These are phyloP conservation scores for Rafetus swinhoei DNA, from an alignment of 2,113 vertebrate species.

Conservation along the genomic window DNA sequence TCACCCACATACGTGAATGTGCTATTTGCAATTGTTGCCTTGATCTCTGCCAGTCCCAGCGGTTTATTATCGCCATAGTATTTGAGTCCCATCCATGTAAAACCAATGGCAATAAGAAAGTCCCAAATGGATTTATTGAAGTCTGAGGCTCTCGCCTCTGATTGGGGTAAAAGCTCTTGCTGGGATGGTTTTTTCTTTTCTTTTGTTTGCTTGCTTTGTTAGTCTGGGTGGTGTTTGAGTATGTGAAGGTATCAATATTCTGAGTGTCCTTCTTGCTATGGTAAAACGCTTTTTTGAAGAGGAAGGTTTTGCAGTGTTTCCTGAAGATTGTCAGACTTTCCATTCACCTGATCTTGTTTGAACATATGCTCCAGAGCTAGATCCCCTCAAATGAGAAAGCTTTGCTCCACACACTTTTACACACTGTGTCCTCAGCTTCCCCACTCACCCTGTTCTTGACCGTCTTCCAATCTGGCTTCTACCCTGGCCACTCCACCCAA, in stretches of 20 bases:
- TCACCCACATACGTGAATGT: not conserved
- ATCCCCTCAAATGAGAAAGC: slow-evolving; percentile 14
- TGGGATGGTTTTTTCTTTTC: not conserved
- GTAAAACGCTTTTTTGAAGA: not conserved
- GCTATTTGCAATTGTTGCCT: not conserved
- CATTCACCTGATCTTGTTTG: slow-evolving; percentile 37
- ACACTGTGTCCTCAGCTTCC: slow-evolving; percentile 32
- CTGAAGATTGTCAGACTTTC: not conserved
- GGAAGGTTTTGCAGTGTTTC: not conserved
- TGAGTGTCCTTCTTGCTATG: not conserved
- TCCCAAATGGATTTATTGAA: not conserved
- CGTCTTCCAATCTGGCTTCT: not conserved
- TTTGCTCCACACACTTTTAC: slow-evolving; percentile 28
- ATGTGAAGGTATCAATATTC: not conserved
- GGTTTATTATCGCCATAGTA: not conserved
- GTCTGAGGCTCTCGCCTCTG: not conserved
- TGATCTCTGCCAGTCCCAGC: not conserved
- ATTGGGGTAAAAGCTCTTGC: not conserved
- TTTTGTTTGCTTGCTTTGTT: not conserved
- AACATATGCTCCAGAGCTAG: slow-evolving; percentile 6
- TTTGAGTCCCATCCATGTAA: slow-evolving; percentile 2
- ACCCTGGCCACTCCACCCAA: not conserved
- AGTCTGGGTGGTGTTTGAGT: not conserved
- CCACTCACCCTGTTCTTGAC: not conserved
- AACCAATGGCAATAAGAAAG: not conserved